Evolutionary conservation across 2,113 vertebrate species (phyloP), one percentile per base, ranked within the genome.

Genomic region (Labeo catla): DNA sequence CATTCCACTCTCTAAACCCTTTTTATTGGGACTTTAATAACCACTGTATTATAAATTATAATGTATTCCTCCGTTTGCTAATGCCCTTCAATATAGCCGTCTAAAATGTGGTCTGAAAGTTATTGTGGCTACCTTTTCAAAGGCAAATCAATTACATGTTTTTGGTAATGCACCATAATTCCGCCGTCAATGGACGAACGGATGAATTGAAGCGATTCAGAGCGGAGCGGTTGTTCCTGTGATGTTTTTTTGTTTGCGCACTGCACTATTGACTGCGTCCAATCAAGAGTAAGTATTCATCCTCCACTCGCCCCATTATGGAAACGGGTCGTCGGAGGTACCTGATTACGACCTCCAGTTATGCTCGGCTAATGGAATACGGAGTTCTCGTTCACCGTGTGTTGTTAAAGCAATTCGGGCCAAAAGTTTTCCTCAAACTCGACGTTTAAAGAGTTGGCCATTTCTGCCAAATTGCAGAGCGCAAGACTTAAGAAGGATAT

Each of bases 41-140:
- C 90, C 89, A 89, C 93, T 90, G 93, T 94, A 95, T 95, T 95
- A 95, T 95, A 93, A 95, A 93, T 95, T 94, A 94, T 95, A 95
- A 96, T 95, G 93, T 93, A 95, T 95, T 95, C 94, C 93, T 91
- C 91, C 91, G 81, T 94, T 95, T 93, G 93, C 93, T 94, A 93
- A 94, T 95, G 90, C 92, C 90, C 91, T 91, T 91, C 92, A 92
- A 94, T 94, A 91, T 78, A 91, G 88, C 92, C 73, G 88, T 86
- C 87, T 89, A 88, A 87, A 90, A 87, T 90, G 90, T 92, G 89
- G 90, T 92, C 90, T 91, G 91, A 93, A 93, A 92, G 88, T 94
- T 93, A 94, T 94, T 95, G 92, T 94, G 93, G 90, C 89, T 91
- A 85, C 88, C 92, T 94, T 93, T 94, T 94, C 89, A 92, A 93